Conservation (phyloP, 2,113 vertebrate genomes). For the Ochotona princeps region DNA sequence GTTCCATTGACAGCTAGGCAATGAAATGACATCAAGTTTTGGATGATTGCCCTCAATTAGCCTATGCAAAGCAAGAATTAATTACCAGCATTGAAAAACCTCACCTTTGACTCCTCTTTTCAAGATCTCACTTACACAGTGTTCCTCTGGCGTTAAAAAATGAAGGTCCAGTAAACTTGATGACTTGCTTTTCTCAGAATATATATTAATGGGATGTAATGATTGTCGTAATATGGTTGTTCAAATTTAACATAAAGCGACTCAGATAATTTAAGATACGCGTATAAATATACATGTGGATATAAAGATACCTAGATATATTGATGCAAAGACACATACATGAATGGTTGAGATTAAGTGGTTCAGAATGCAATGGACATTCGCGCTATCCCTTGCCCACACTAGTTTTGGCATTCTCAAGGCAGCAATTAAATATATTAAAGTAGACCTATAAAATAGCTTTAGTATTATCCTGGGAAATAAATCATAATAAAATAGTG, state of each 20-base stretch:
- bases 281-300: not conserved
- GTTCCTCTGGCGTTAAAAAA: conserved; percentile 78
- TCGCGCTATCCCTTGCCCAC: not conserved
- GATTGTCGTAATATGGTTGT: conserved; percentile 42
- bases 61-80: conserved; percentile 91
- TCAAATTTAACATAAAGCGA: conserved; percentile 60
- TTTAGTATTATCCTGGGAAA: conserved; percentile 64
- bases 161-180: conserved; percentile 77
- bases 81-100: conserved; percentile 88
- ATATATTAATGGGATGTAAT: conserved; percentile 3
- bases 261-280: not conserved
- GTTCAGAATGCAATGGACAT: not conserved
- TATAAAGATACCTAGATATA: not conserved
- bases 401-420: conserved; percentile 53
- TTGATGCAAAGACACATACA: not conserved
- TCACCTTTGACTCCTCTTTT: conserved; percentile 86
- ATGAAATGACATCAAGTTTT: conserved; percentile 90
- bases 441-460: conserved; percentile 68
- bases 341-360: not conserved
- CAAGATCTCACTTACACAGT: conserved; percentile 81
- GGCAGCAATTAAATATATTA: conserved; percentile 60
- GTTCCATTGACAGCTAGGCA: conserved; percentile 85
- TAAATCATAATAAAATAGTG: conserved; percentile 69
- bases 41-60: conserved; percentile 91
- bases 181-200: conserved; percentile 58